Conservation (phyloP, 2,888 invertebrate genomes). For the Dryocosmus kuriphilus region DNA sequence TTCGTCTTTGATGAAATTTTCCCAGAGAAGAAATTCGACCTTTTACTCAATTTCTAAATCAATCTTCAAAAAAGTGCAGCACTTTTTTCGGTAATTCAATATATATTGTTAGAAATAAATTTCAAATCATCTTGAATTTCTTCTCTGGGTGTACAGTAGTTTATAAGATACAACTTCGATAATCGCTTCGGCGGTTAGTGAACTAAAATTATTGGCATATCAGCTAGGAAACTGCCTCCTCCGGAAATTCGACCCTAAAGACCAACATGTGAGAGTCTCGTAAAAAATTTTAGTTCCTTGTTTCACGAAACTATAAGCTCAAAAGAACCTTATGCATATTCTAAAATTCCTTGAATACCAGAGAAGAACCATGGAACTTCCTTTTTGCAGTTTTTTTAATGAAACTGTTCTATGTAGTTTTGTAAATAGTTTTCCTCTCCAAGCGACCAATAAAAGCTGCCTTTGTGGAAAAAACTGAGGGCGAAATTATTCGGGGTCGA, state of each 20-base stretch:
- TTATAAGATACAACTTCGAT: conserved; percentile 39
- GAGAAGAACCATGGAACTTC: background rate
- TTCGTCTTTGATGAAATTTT: conserved; percentile 2
- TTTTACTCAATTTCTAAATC: background rate
- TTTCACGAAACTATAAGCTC: conserved; percentile 7
- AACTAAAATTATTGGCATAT: conserved; percentile 60
- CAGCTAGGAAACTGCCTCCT: conserved; percentile 54
- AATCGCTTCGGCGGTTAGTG: conserved; percentile 49
- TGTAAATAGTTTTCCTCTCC: background rate
- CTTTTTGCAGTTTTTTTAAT: background rate
- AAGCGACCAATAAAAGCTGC: conserved; percentile 16
- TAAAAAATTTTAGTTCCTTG: conserved; percentile 11
- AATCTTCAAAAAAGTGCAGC: background rate
- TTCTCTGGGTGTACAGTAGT: conserved; percentile 33
- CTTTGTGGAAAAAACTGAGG: background rate
- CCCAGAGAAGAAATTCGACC: conserved; percentile 16
- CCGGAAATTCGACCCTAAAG: conserved; percentile 42
- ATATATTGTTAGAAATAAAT: background rate
- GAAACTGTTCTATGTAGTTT: background rate
- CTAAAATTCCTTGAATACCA: conserved; percentile 22
- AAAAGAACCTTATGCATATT: conserved; percentile 17
- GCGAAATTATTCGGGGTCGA: conserved; percentile 49
- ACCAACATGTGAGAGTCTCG: background rate
- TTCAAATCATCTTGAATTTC: background rate
- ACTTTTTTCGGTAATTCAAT: background rate